Percentiles rank a stretch among this genome's conserved stretches.
These are phyloP conservation scores for Acipenser ruthenus DNA, from an alignment of 2,797 vertebrate genomes.

Conservation along the genomic window DNA sequence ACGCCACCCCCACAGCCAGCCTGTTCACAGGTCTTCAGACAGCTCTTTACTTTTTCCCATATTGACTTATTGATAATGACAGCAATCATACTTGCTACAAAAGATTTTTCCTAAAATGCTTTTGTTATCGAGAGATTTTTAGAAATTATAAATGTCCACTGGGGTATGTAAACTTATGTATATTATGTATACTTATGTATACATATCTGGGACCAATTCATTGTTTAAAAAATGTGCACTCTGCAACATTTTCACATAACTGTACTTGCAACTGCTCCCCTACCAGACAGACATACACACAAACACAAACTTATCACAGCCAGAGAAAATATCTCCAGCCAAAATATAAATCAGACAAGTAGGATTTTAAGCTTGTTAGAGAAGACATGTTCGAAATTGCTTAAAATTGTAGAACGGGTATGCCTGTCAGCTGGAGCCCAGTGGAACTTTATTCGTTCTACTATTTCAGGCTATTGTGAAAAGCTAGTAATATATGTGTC, in stretches of 20 bases:
- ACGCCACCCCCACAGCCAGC: no score
- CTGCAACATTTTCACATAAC: not conserved
- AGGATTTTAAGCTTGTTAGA: conserved; percentile 30
- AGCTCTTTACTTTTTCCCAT: no score
- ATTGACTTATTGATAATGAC: no score
- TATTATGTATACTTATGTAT: no score
- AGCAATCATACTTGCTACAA: no score
- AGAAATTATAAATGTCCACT: no score
- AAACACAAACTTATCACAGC: conserved; percentile 19
- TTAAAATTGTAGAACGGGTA: conserved; percentile 32
- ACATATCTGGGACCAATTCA: no score
- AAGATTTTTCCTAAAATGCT: no score
- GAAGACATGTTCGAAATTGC: conserved; percentile 17
- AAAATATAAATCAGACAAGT: conserved; percentile 25
- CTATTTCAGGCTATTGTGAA: not conserved
- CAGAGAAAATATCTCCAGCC: conserved; percentile 15
- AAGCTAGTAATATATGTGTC: not conserved
- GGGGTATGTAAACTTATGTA: not conserved
- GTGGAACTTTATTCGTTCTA: conserved; percentile 11
- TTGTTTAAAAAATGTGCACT: not conserved
- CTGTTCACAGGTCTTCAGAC: no score
- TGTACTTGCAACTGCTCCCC: not conserved
- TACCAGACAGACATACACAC: not conserved
- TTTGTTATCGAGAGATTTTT: no score
- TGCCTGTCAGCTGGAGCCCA: conserved; percentile 19